Base-by-base conservation (phyloP, 2,888 invertebrate genomes). In the Celastrina argiolus region DNA sequence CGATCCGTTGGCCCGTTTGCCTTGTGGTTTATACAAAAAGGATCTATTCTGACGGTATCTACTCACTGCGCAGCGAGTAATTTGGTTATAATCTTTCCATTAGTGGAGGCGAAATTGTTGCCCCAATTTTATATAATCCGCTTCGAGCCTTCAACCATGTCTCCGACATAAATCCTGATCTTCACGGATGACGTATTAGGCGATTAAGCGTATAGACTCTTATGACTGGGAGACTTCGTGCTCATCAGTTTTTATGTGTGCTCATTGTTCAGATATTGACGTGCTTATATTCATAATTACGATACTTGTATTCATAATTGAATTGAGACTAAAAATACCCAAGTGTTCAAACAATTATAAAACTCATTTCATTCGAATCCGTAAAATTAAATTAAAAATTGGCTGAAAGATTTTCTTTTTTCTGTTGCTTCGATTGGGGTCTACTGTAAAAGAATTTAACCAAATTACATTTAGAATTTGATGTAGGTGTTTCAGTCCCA, bases 161-260 rank as follows among this genome's bases (percentile, higher is more conserved):
- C 61, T 61, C 22, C 36, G 34, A 61, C 61, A 61, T 39, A 61
- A 61, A 61, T 61, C 18, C 36, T 22, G 36, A 39, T 61, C 18
- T 61, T 61, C 61, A 61, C 39, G 61, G 61, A 14, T 61, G 61
- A 61, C 61, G 61, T 14, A 61, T 61, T 61, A 61, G 39, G 61
- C 61, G 61, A 61, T 36, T 61, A 36, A 39, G 39, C 39, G 36
- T 22, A 59, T 18, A 34, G 34, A 36, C 8, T 28, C 45, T 45
- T 18, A 45, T n/a, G 7, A 31, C 31, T 7, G 10, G 51, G 10
- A 8, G 31, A 56, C n/a, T 56, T 28, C 56, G 28, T 14, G 31
- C 18, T 31, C n/a, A 58, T 58, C 14, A 58, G n/a, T 58, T 58
- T 58, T 58, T 58, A 58, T 58, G 16, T 58, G 28, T 12, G 31